Base-by-base conservation (phyloP, 1,140 invertebrate species). In the Drosophila arizonae region DNA sequence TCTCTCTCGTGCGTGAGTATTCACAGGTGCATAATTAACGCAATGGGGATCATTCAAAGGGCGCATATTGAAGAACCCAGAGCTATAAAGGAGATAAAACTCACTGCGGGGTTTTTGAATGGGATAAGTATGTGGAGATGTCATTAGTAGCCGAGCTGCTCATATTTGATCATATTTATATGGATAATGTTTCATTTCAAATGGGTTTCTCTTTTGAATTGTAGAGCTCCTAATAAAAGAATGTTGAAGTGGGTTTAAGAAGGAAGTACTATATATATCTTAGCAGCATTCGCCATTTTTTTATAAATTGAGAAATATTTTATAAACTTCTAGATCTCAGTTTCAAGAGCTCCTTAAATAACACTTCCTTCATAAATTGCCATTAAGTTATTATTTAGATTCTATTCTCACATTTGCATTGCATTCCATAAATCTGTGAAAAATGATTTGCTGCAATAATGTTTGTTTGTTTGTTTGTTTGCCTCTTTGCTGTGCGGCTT, bases 361-460 rank as follows among this genome's bases (percentile, higher is more conserved):
- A 24, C 21, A 24, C 21, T 1, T 24, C 21, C 21, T 0, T 13
- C 28, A 66, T 61, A 72, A 67, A 67, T 73, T 57, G 13, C 4
- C 6, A 39, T 58, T 43, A 61, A 73, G 50, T 73, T 73, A 69
- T 73, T 48, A 52, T 51, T 52, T n/a, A 28, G 15, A 4, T 21
- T 63, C 65, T 73, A 62, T 73, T 73, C 65, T 62, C 55, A 50
- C 52, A 57, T 69, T 73, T 69, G 58, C 63, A 73, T 69, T 69
- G 57, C 66, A 43, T 58, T 68, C 36, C 57, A 76, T 72, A 76
- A 76, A 73, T 76, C 74, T 73, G 66, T 62, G 71, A 46, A 73
- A 72, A 76, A 72, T 73, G 72, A 76, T 76, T 58, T 76, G 70
- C 46, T 52, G 70, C 74, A 76, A 73, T 68, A 63, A 72, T 72